Evolutionary conservation across 2,113 vertebrate genomes (phyloP), one percentile per base, ranked within the genome.

Genomic region (Aleadryas rufinucha): DNA sequence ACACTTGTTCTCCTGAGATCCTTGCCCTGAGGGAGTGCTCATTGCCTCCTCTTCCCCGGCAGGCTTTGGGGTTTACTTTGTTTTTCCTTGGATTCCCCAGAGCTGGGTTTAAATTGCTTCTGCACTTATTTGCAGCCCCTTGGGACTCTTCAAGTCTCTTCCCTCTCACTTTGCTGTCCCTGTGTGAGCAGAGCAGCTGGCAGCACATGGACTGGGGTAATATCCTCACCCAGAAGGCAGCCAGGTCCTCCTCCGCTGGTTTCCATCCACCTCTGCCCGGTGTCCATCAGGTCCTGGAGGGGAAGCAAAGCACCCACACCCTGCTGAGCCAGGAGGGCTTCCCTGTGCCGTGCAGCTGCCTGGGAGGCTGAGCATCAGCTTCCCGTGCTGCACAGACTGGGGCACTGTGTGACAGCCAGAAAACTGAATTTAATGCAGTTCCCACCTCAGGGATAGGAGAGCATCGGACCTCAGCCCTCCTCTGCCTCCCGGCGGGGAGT

Each of bases 331-430:
- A 37, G 50, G 70, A 75, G 52, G 52, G 53, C n/a, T 74, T 42
- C 45, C 45, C 70, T 11, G 65, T 3, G 9, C 13, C 4, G 9
- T 3, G 14, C 33, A 16, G 9, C 59, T 56, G 30, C 87, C 13
- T 24, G 68, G 42, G 65, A 50, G 27, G 35, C 53, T 20, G 35
- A 47, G n/a, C 42, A 7, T 4, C 87, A 16, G 31, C 47, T 56
- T 10, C 50, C 33, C 1, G 0, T 1, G 14, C 53, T 26, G 3
- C 37, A 18, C 15, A 1, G 11, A 0, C 2, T 4, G 35, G 49
- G 63, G 30, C 64, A 44, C 44, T 0, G 31, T 1, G 42, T 13
- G 80, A 27, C 33, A 56, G 89, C 35, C 71, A 41, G 22, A 42
- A 79, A 54, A 75, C 47, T 3, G 16, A 52, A 60, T 65, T 19